A percentile compares a stretch with the other conserved stretches of the same genome.
These are phyloP conservation scores for Athalia circularis DNA, from an alignment of 2,888 invertebrate species.

Conservation along the genomic window DNA sequence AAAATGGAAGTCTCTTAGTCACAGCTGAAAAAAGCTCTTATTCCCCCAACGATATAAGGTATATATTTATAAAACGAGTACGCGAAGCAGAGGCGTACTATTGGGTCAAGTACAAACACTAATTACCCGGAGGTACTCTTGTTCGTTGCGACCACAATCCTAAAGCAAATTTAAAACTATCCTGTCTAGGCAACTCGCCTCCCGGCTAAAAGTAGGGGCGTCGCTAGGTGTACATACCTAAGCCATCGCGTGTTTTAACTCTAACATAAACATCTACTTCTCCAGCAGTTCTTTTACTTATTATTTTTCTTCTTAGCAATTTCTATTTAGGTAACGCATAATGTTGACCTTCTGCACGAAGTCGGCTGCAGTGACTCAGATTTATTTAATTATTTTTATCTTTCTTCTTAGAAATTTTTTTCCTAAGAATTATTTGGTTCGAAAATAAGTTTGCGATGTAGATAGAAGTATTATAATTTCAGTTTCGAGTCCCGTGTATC, in stretches of 20 bases:
- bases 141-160: slow-evolving; percentile 27
- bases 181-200: slow-evolving; percentile 27
- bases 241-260: too few species aligned
- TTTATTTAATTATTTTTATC: not conserved
- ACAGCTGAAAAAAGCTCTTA: not conserved
- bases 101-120: slow-evolving; percentile 39
- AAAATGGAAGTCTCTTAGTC: not conserved
- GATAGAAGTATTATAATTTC: not conserved
- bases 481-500: slow-evolving; percentile 8
- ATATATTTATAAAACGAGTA: slow-evolving; percentile 14
- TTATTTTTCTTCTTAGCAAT: too few species aligned
- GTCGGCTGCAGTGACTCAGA: too few species aligned
- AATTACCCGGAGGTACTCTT: slow-evolving; percentile 34
- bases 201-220: not conserved
- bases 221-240: too few species aligned
- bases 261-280: too few species aligned
- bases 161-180: slow-evolving; percentile 35
- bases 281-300: too few species aligned
- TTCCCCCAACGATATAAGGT: not conserved
- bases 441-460: too few species aligned
- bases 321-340: too few species aligned
- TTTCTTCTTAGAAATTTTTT: not conserved
- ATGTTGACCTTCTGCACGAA: too few species aligned
- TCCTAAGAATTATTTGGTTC: too few species aligned
- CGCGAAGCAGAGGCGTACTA: not conserved